These are phyloP conservation scores for Lampris megalopsis DNA, from an alignment of 2,113 vertebrate species.

Conservation along the genomic window DNA sequence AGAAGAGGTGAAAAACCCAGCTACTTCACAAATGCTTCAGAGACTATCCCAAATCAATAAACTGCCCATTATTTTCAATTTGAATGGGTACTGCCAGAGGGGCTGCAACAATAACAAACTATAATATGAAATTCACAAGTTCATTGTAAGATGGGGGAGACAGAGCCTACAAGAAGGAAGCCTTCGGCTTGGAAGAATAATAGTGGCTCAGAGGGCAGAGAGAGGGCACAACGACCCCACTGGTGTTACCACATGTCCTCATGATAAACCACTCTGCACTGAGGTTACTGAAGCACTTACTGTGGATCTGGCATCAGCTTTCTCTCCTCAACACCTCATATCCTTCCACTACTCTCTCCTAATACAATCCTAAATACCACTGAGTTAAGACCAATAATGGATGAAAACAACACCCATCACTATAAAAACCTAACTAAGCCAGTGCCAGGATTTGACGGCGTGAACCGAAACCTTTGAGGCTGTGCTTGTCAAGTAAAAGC, in stretches of 20 bases:
- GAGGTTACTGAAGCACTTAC: constrained; percentile 9
- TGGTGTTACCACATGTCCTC: constrained; percentile 41
- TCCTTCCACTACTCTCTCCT: constrained; percentile 1
- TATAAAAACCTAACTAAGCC: constrained; percentile 53
- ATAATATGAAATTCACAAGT: constrained; percentile 75
- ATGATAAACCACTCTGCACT: constrained; percentile 55
- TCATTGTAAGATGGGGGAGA: constrained; percentile 51
- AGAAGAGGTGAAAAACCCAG: constrained; percentile 52
- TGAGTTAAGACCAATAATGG: constrained; percentile 27
- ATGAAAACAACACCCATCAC: constrained; percentile 62
- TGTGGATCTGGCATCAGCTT: constrained; percentile 31
- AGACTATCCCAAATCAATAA: constrained; percentile 73
- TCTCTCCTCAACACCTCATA: constrained; percentile 22
- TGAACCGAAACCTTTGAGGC: constrained; percentile 73
- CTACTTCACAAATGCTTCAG: constrained; percentile 58
- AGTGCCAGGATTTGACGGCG: constrained; percentile 64
- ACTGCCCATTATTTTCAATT: constrained; percentile 71
- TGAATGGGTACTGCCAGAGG: constrained; percentile 71
- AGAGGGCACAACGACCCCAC: constrained; percentile 53
- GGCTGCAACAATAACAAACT: constrained; percentile 74
- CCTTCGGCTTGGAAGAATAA: constrained; percentile 57
- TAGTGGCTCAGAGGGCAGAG: constrained; percentile 58
- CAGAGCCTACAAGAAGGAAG: constrained; percentile 43
- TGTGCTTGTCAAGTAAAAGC: constrained; percentile 70
- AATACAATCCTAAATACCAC: constrained; percentile 18